Evolutionary conservation across 2,797 vertebrate species (phyloP).

Genomic region (Neosilurus mollespiculum): DNA sequence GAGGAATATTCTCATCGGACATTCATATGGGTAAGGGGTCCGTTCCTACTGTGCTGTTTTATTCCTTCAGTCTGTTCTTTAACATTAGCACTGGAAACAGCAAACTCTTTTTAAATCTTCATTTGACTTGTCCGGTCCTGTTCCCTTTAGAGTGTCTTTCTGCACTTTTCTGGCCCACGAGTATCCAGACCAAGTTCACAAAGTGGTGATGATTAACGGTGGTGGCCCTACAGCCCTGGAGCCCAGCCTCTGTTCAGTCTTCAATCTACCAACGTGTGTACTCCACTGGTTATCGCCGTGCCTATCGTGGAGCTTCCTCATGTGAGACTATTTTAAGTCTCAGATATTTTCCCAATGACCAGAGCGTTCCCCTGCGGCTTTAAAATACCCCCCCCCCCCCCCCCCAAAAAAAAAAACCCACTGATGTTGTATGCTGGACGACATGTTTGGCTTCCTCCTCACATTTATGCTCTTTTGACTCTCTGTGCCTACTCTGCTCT

Average conservation of each 20-base stretch:
- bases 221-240: slow-evolving; percentile 95
- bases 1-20: slow-evolving; percentile 93
- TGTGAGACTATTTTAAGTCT: slow-evolving; percentile 71
- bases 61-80: background rate
- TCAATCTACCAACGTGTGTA: slow-evolving; percentile 92
- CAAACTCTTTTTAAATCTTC: background rate
- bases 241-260: slow-evolving; percentile 94
- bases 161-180: slow-evolving; percentile 96
- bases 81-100: background rate
- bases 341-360: too few relatives aligned
- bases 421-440: too few relatives aligned
- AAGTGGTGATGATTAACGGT: slow-evolving; percentile 97
- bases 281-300: slow-evolving; percentile 91
- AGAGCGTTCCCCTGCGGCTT: too few relatives aligned
- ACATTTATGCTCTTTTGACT: too few relatives aligned
- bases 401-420: too few relatives aligned
- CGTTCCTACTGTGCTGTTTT: background rate
- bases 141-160: slow-evolving; percentile 84
- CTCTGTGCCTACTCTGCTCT: too few relatives aligned
- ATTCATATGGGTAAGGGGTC: slow-evolving; percentile 87
- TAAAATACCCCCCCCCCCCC: too few relatives aligned
- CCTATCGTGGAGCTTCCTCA: slow-evolving; percentile 95
- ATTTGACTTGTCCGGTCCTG: background rate
- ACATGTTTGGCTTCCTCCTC: too few relatives aligned
- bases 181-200: slow-evolving; percentile 93